Conservation (phyloP, 2,888 invertebrate species). For the Nomada fucata region DNA sequence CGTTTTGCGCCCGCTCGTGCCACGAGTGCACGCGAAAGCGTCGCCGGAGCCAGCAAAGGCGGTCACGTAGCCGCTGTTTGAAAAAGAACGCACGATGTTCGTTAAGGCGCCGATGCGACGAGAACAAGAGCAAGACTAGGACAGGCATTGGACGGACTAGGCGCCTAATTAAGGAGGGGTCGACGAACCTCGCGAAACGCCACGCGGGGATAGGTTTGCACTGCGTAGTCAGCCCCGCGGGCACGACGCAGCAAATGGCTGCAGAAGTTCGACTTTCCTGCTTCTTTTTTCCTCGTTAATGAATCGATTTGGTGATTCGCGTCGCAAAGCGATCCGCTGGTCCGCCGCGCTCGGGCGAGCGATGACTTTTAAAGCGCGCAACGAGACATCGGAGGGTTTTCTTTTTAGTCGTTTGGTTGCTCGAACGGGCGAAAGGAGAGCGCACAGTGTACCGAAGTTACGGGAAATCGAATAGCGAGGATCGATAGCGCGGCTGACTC, state of each 20-base stretch:
- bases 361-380: constrained; percentile 28
- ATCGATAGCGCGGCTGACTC: too few species aligned
- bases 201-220: not conserved
- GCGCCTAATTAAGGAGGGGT: constrained; percentile 22
- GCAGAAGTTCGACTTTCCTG: not conserved
- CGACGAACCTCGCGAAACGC: constrained; percentile 14
- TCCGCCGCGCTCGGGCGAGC: constrained; percentile 8
- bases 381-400: constrained; percentile 9
- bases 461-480: too few species aligned
- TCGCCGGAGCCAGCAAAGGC: constrained; percentile 20
- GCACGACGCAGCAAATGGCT: not conserved
- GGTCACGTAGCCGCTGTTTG: constrained; percentile 22
- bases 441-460: too few species aligned
- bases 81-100: constrained; percentile 15
- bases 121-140: constrained; percentile 14
- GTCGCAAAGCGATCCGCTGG: constrained; percentile 1
- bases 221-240: too few species aligned
- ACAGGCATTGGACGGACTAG: not conserved
- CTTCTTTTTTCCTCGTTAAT: not conserved
- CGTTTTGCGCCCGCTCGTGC: constrained; percentile 11
- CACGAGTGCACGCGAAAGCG: constrained; percentile 12
- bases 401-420: too few species aligned
- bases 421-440: too few species aligned
- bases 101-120: constrained; percentile 40
- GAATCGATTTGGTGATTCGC: not conserved